Percentiles rank a stretch among this genome's conserved stretches.
Evolutionary conservation across 2,113 vertebrate species (phyloP).

Genomic region (Archocentrus centrarchus): DNA sequence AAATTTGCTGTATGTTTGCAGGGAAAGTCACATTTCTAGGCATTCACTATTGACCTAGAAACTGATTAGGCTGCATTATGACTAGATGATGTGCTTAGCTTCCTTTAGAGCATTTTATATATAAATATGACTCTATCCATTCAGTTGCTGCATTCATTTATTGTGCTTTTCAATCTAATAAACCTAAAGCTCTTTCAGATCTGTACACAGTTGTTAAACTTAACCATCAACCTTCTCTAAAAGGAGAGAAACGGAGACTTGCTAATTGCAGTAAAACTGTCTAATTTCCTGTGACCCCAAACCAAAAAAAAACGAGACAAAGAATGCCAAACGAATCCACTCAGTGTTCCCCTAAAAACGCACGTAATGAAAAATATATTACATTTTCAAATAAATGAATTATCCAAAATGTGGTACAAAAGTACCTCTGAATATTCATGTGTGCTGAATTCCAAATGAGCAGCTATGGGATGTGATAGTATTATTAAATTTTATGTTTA

Average conservation of each 20-base stretch:
- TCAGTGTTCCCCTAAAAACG: slow-evolving; percentile 20
- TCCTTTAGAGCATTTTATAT: slow-evolving; percentile 42
- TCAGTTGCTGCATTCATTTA: slow-evolving; percentile 31
- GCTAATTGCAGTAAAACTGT: slow-evolving; percentile 23
- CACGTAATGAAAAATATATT: slow-evolving; percentile 35
- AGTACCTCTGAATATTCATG: slow-evolving; percentile 34
- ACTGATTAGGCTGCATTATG: slow-evolving; percentile 44
- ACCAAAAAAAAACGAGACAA: slow-evolving; percentile 18
- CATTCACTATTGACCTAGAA: slow-evolving; percentile 55
- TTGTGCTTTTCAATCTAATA: slow-evolving; percentile 44
- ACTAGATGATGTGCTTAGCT: slow-evolving; percentile 50
- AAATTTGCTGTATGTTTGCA: slow-evolving; percentile 36
- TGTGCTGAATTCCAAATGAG: slow-evolving; percentile 16
- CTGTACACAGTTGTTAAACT: not conserved
- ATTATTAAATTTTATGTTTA: slow-evolving; percentile 26
- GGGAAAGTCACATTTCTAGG: slow-evolving; percentile 44
- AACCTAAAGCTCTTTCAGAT: slow-evolving; percentile 26
- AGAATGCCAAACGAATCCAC: slow-evolving; percentile 20
- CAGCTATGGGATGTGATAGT: slow-evolving; percentile 11
- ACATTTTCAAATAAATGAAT: slow-evolving; percentile 27
- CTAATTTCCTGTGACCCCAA: not conserved
- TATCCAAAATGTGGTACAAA: slow-evolving; percentile 39
- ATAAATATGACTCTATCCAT: slow-evolving; percentile 39
- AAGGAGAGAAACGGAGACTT: not conserved
- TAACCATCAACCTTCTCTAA: not conserved